Percentiles rank a stretch among this genome's conserved stretches.
These are phyloP conservation scores for Stichopus chloronotus DNA, from an alignment of 35 echinoderm and acorn worm species.

Conservation along the genomic window DNA sequence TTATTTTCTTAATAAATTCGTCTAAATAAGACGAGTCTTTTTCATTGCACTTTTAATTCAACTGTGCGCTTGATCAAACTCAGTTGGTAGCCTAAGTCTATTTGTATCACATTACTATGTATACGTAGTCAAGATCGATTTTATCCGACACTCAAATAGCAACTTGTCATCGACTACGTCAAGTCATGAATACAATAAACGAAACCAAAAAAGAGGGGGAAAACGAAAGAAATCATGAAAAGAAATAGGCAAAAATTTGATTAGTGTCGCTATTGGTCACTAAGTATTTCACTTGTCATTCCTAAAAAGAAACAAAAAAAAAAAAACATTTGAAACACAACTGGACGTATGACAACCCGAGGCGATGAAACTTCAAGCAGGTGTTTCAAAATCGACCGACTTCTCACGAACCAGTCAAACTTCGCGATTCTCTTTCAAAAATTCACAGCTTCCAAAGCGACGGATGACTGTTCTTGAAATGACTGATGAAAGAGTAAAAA, in stretches of 20 bases:
- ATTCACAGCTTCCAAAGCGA: too few relatives aligned
- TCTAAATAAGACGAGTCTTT: neutral
- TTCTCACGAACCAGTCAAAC: slow-evolving; percentile 14
- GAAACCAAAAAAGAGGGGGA: neutral
- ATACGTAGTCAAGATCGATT: slow-evolving; percentile 13
- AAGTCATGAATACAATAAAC: neutral
- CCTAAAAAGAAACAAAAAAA: neutral
- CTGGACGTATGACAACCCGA: neutral
- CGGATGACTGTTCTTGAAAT: too few relatives aligned
- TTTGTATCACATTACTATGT: neutral
- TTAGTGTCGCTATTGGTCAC: slow-evolving; percentile 22
- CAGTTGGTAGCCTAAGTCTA: neutral
- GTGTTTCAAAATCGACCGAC: slow-evolving; percentile 17
- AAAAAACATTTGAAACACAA: neutral
- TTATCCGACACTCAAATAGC: neutral
- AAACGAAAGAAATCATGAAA: neutral
- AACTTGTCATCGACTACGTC: neutral
- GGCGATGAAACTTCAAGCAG: slow-evolving; percentile 5
- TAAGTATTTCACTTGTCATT: neutral
- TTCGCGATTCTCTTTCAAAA: neutral
- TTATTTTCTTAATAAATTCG: neutral
- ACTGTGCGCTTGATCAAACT: neutral
- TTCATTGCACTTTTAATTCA: neutral
- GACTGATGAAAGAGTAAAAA: too few relatives aligned
- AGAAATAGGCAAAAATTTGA: neutral